Percentiles rank a stretch among this genome's conserved stretches.
Conservation (phyloP, 2,113 vertebrate species). For the Axis porcinus region DNA sequence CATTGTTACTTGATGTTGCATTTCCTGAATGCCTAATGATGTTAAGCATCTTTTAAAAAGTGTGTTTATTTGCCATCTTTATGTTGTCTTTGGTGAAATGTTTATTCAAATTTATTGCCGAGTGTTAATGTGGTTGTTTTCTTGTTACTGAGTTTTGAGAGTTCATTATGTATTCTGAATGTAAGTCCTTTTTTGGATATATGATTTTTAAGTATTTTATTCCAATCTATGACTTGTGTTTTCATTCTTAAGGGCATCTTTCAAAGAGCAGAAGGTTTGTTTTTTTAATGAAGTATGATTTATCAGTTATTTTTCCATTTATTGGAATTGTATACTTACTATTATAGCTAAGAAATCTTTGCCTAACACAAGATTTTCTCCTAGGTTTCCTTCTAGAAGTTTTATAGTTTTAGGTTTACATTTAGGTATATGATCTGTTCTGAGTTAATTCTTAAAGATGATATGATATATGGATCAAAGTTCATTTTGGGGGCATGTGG, state of each 20-base stretch:
- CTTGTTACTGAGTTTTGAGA: not conserved
- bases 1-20: not conserved
- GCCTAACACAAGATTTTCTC: not conserved
- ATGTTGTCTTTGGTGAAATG: not conserved
- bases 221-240: not conserved
- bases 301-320: not conserved
- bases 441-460: not conserved
- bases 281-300: not conserved
- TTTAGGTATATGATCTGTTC: not conserved
- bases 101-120: not conserved
- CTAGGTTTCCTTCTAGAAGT: not conserved
- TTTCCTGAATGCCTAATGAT: not conserved
- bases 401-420: not conserved
- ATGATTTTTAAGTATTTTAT: not conserved
- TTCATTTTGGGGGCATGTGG: not conserved
- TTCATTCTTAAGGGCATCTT: not conserved
- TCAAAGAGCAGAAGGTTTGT: not conserved
- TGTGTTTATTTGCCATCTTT: not conserved
- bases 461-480: not conserved
- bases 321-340: not conserved
- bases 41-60: not conserved
- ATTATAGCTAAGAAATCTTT: not conserved
- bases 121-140: not conserved
- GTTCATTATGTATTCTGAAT: not conserved
- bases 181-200: not conserved